Percentiles rank a stretch among this genome's conserved stretches.
These are phyloP conservation scores for Etheostoma nigrum DNA, from an alignment of 2,797 vertebrate genomes.

Conservation along the genomic window DNA sequence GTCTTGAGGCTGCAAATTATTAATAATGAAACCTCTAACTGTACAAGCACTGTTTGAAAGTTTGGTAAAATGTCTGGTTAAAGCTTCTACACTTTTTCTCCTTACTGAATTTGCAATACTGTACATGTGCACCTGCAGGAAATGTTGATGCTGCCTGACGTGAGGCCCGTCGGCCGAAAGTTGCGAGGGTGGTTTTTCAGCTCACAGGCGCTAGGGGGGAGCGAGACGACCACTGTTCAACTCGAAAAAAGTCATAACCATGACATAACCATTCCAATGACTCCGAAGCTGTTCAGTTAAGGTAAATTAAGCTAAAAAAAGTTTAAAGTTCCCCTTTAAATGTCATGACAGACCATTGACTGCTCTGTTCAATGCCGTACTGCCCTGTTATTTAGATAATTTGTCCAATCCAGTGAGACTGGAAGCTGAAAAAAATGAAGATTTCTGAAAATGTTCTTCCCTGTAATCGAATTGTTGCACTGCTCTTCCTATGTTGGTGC, in stretches of 20 bases:
- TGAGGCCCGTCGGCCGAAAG: too few relatives aligned
- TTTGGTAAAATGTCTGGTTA: background rate
- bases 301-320: too few relatives aligned
- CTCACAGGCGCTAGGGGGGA: too few relatives aligned
- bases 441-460: constrained; percentile 36
- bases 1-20: background rate
- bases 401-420: background rate
- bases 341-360: background rate
- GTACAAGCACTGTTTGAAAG: background rate
- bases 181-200: too few relatives aligned
- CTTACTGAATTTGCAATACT: background rate
- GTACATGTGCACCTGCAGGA: background rate
- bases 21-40: background rate
- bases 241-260: too few relatives aligned
- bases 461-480: constrained; percentile 11
- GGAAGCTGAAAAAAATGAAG: constrained; percentile 28
- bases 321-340: background rate
- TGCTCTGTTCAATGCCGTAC: background rate
- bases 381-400: background rate
- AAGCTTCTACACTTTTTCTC: background rate
- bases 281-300: too few relatives aligned
- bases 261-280: too few relatives aligned
- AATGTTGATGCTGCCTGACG: background rate
- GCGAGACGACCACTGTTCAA: too few relatives aligned
- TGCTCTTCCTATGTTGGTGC: background rate